Conservation (phyloP, 2,113 vertebrate species). For the Anser cygnoides region DNA sequence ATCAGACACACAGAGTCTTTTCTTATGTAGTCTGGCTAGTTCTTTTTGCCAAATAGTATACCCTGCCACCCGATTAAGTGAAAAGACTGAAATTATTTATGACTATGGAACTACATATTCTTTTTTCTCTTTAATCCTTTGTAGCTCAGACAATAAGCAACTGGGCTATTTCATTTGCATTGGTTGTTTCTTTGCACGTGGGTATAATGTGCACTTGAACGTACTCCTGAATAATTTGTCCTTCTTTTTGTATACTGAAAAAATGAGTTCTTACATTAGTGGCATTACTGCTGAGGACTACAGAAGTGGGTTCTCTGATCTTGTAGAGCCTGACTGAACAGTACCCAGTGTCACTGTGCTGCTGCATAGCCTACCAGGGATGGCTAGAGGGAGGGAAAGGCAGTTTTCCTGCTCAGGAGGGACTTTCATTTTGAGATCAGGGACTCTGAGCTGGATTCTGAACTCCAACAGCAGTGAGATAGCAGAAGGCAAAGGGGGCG, state of each 20-base stretch:
- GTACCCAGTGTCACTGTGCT: neutral
- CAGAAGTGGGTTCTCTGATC: neutral
- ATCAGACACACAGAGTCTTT: neutral
- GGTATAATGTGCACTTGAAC: neutral
- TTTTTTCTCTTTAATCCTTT: neutral
- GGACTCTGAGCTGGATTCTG: neutral
- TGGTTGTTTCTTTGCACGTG: neutral
- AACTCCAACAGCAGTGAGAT: neutral
- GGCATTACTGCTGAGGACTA: neutral
- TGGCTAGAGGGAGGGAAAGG: neutral
- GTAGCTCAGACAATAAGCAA: neutral
- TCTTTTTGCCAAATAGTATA: neutral
- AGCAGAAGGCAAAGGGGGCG: neutral
- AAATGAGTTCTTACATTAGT: neutral
- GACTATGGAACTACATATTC: neutral
- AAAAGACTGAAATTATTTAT: neutral
- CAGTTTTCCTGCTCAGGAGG: neutral
- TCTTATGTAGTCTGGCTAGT: neutral
- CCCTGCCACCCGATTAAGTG: neutral
- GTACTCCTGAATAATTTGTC: neutral
- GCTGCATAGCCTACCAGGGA: neutral
- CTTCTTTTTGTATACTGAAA: neutral
- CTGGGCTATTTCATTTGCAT: neutral
- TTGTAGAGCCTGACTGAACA: neutral
- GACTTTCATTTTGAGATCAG: neutral